These are phyloP conservation scores for Nebria salina DNA, from an alignment of 2,888 invertebrate genomes.

Conservation along the genomic window DNA sequence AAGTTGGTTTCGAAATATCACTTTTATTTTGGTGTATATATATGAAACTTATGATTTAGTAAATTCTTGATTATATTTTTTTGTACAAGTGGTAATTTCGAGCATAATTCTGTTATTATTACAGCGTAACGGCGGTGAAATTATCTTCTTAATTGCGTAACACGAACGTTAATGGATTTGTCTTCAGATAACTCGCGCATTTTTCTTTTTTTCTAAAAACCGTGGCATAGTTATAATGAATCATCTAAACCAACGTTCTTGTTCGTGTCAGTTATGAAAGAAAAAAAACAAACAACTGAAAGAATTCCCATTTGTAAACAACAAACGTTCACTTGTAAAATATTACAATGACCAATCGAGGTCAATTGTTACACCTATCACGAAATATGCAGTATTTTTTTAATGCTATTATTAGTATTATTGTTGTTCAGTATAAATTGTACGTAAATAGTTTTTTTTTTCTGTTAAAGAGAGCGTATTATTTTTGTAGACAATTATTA, in stretches of 20 bases:
- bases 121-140: neutral
- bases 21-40: too few relatives aligned
- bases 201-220: neutral
- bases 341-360: neutral
- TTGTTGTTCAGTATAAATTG: neutral
- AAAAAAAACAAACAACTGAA: neutral
- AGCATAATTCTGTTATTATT: neutral
- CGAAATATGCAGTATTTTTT: neutral
- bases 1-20: too few relatives aligned
- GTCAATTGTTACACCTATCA: conserved; percentile 1
- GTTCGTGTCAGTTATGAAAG: neutral
- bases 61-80: too few relatives aligned
- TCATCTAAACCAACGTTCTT: neutral
- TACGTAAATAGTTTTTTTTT: neutral
- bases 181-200: neutral
- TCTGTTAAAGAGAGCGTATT: neutral
- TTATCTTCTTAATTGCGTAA: neutral
- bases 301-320: neutral
- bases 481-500: neutral
- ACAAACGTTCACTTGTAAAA: neutral
- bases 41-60: too few relatives aligned
- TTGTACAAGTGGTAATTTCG: neutral
- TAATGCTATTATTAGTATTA: neutral
- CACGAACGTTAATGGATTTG: neutral
- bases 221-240: neutral